A percentile compares a stretch with the other conserved stretches of the same genome.
phyloP scores from a whole-genome alignment of 2,888 invertebrate genomes.

The Itoplectis maculator region DNA sequence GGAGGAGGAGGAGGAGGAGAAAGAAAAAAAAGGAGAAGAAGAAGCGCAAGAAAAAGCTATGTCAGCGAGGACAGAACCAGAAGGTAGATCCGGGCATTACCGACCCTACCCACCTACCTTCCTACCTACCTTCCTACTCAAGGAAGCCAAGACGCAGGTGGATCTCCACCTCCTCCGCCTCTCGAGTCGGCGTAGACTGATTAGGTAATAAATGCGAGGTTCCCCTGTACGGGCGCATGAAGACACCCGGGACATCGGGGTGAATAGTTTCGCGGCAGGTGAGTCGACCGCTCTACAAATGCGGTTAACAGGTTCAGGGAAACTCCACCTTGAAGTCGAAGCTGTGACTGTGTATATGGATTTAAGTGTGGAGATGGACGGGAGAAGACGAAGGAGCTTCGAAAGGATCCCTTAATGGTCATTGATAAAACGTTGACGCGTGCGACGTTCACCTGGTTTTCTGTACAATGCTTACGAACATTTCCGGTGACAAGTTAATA shows the following conservation, averaged over 20 bases:
- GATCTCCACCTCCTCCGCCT: slow-evolving; percentile 45
- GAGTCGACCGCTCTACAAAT: slow-evolving; percentile 39
- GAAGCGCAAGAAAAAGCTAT: slow-evolving; percentile 8
- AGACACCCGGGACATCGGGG: slow-evolving; percentile 46
- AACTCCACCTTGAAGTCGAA: not conserved
- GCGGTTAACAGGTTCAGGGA: slow-evolving; percentile 19
- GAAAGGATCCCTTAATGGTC: slow-evolving; percentile 57
- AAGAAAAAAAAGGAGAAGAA: slow-evolving; percentile 5
- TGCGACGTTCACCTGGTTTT: slow-evolving; percentile 41
- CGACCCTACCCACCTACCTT: too few relatives aligned
- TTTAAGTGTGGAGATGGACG: not conserved
- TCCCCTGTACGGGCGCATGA: slow-evolving; percentile 38
- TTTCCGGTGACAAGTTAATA: slow-evolving; percentile 43
- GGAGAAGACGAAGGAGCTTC: slow-evolving; percentile 7
- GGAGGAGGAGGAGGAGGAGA: not conserved
- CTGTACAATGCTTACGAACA: slow-evolving; percentile 13
- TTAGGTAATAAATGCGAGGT: slow-evolving; percentile 71
- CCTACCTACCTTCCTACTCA: slow-evolving; percentile 42
- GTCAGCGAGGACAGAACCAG: slow-evolving; percentile 40
- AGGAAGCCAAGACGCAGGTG: slow-evolving; percentile 73
- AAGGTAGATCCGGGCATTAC: slow-evolving; percentile 43
- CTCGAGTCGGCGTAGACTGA: slow-evolving; percentile 61
- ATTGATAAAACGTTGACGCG: slow-evolving; percentile 57
- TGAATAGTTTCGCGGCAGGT: slow-evolving; percentile 69
- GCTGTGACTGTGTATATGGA: not conserved